Percentiles rank a stretch among this genome's conserved stretches.
phyloP scores from a whole-genome alignment of 2,113 vertebrate genomes.

The Prochilodus magdalenae region DNA sequence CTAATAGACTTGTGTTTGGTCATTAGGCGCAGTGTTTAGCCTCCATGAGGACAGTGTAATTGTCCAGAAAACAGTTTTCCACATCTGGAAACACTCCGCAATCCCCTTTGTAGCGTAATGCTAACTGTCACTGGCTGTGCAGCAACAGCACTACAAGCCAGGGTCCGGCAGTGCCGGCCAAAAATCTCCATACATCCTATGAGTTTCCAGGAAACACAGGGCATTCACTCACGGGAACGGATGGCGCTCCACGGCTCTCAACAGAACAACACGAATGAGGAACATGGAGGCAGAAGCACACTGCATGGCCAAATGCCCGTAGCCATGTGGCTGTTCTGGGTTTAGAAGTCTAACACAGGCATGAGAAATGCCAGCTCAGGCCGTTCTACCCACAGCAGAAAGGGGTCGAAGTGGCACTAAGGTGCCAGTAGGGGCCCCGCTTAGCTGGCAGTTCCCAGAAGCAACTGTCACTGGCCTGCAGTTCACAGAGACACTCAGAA shows the following conservation, averaged over 20 bases:
- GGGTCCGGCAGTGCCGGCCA: slow-evolving; percentile 15
- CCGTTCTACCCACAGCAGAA: slow-evolving; percentile 41
- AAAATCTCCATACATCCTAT: background rate
- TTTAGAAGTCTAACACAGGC: slow-evolving; percentile 33
- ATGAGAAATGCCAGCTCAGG: slow-evolving; percentile 43
- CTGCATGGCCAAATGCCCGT: background rate
- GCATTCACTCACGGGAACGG: background rate
- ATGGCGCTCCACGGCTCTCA: background rate
- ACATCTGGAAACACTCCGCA: slow-evolving; percentile 38
- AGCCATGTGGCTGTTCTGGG: background rate
- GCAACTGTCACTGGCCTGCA: slow-evolving; percentile 29
- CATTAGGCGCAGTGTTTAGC: background rate
- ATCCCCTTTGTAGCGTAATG: background rate
- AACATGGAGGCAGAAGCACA: background rate
- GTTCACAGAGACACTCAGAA: slow-evolving; percentile 69
- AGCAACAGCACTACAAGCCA: slow-evolving; percentile 7
- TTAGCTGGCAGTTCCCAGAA: slow-evolving; percentile 44
- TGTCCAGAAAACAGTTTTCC: background rate
- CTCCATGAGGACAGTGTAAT: slow-evolving; percentile 31
- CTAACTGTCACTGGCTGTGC: background rate
- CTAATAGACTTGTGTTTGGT: background rate
- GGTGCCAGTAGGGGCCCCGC: slow-evolving; percentile 36
- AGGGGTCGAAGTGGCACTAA: slow-evolving; percentile 33
- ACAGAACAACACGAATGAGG: background rate
- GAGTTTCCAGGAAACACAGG: background rate